phyloP scores from a whole-genome alignment of 2,888 invertebrate species.

The Polydesmus complanatus region DNA sequence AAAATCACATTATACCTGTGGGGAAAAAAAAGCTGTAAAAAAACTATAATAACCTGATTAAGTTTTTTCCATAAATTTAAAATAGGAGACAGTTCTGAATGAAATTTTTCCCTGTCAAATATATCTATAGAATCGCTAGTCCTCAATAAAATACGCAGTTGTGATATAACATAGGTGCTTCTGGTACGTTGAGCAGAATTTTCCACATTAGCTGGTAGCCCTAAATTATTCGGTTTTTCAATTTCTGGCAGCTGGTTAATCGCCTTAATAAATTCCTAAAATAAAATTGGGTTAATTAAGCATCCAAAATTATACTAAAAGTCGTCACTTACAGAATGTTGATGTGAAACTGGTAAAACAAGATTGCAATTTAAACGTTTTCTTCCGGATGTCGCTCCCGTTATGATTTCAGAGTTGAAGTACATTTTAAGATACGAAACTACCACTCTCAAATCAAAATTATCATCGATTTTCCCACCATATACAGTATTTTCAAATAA shows the following conservation, averaged over 20 bases:
- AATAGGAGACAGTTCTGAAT: constrained; percentile 50
- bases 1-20: not conserved
- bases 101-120: constrained; percentile 43
- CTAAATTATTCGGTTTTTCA: constrained; percentile 62
- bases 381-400: constrained; percentile 38
- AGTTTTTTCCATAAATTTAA: constrained; percentile 70
- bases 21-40: not conserved
- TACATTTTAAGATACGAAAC: constrained; percentile 50
- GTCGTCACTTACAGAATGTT: constrained; percentile 35
- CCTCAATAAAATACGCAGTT: constrained; percentile 42
- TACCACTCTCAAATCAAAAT: constrained; percentile 53
- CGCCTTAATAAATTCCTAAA: constrained; percentile 49
- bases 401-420: constrained; percentile 40
- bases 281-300: not conserved
- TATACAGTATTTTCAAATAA: constrained; percentile 65
- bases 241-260: constrained; percentile 53
- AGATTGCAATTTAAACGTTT: constrained; percentile 42
- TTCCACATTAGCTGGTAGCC: constrained; percentile 74
- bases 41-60: constrained; percentile 32
- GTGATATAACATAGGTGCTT: constrained; percentile 43
- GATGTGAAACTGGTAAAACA: constrained; percentile 41
- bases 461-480: constrained; percentile 70
- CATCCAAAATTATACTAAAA: not conserved
- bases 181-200: constrained; percentile 64
- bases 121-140: constrained; percentile 33